Evolutionary conservation across 2,888 invertebrate genomes (phyloP), one percentile per base, ranked within the genome.

Genomic region (Salpingus planirostris): DNA sequence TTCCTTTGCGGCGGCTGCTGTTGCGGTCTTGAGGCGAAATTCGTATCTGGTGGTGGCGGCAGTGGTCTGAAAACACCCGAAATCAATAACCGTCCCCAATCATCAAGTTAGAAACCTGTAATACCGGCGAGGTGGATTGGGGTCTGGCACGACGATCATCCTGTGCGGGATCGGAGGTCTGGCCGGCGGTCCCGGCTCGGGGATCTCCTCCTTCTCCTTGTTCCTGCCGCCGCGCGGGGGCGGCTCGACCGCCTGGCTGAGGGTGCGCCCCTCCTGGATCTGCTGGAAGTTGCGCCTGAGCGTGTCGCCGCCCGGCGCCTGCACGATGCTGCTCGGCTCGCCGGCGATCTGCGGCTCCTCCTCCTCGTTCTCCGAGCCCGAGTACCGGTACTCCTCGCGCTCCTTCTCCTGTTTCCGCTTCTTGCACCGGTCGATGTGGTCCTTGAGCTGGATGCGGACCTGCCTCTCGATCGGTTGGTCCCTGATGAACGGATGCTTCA

Each of bases 401-500:
- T 81, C 80, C 60, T 88, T 87, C 62, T 91, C 89, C 59, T 84
- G 89, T 72, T 88, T 91, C 62, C 92, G 81, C 65, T 92, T 92
- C 71, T 92, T 92, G 69, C 91, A 91, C 46, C 90, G 74, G 69
- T 99, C 98, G 66, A 99, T 96, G 68, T 98, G 97, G 69, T 99
- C 98, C 68, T 97, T 97, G 46, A 99, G 78, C 66, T 97, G 95
- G 68, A 95, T 96, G 60, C 96, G 76, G 49, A 97, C 95, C 73
- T 97, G 93, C 52, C 96, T 73, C 68, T 99, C 98, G 29, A 95
- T 96, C 11, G 97, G 96, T 69, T 97, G 96, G 71, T 98, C 97
- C 68, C 90, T 82, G 59, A 99, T 95, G 67, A 96, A 99, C 38
- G 93, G 80, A 72, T 98, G 96, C 66, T 92, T 93, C 47, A 99